These are phyloP conservation scores for Neuroterus valhalla DNA, from an alignment of 1,140 invertebrate genomes.

Conservation along the genomic window DNA sequence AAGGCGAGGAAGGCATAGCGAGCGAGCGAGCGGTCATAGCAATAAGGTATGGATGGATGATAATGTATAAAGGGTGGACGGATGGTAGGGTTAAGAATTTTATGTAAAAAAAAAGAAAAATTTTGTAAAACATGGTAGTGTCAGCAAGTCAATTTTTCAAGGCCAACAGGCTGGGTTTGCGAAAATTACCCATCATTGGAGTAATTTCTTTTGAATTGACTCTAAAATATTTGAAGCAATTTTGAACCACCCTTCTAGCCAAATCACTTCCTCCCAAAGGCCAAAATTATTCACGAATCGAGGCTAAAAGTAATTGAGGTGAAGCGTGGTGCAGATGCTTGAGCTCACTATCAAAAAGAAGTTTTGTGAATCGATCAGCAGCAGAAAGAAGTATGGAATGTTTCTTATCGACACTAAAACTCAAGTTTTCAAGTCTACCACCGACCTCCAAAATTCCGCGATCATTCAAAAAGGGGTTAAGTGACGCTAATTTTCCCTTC, in stretches of 20 bases:
- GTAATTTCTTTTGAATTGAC: constrained; percentile 32
- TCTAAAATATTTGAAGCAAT: constrained; percentile 37
- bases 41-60: too few relatives aligned
- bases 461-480: not conserved
- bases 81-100: too few relatives aligned
- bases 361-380: too few relatives aligned
- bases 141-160: too few relatives aligned
- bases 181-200: constrained; percentile 47
- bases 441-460: not conserved
- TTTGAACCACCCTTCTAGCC: constrained; percentile 6
- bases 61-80: too few relatives aligned
- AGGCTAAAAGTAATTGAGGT: constrained; percentile 36
- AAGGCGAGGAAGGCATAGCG: too few relatives aligned
- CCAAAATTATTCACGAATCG: constrained; percentile 40
- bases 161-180: not conserved
- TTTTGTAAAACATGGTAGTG: too few relatives aligned
- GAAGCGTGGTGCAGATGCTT: constrained; percentile 53
- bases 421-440: not conserved
- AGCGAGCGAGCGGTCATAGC: too few relatives aligned
- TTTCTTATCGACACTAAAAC: not conserved
- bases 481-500: not conserved
- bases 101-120: too few relatives aligned
- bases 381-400: not conserved
- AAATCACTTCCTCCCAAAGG: constrained; percentile 31
- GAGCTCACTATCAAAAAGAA: not conserved